These are phyloP conservation scores for Brachymystax lenok DNA, from an alignment of 2,797 vertebrate genomes.

Conservation along the genomic window DNA sequence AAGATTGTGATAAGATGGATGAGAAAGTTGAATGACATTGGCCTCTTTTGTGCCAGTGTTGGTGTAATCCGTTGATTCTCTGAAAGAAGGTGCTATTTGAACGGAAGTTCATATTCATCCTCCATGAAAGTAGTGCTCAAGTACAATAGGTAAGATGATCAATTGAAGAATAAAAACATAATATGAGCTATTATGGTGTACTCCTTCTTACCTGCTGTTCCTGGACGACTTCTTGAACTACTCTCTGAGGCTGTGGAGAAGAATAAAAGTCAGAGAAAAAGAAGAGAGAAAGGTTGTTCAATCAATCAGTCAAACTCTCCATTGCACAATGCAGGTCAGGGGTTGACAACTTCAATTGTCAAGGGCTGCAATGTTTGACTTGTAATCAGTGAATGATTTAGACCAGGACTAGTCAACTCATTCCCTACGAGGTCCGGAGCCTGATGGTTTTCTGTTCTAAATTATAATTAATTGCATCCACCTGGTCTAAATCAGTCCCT, in stretches of 20 bases:
- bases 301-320: not conserved
- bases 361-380: not conserved
- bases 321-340: not conserved
- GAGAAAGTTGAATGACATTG: constrained; percentile 44
- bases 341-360: not conserved
- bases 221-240: constrained; percentile 62
- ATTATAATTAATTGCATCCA: too few relatives aligned
- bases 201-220: constrained; percentile 68
- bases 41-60: constrained; percentile 33
- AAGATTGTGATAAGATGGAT: constrained; percentile 57
- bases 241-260: constrained; percentile 66
- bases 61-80: constrained; percentile 50
- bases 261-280: constrained; percentile 24
- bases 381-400: not conserved
- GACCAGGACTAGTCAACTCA: not conserved
- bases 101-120: not conserved
- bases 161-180: not conserved
- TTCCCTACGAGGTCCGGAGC: too few relatives aligned
- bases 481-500: too few relatives aligned
- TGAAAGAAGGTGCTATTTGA: constrained; percentile 13
- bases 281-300: not conserved
- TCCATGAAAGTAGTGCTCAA: not conserved
- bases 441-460: too few relatives aligned
- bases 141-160: not conserved
- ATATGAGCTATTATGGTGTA: not conserved